Evolutionary conservation across 1,140 invertebrate genomes (phyloP), one percentile per base, ranked within the genome.

Genomic region (Drosophila nikananu): DNA sequence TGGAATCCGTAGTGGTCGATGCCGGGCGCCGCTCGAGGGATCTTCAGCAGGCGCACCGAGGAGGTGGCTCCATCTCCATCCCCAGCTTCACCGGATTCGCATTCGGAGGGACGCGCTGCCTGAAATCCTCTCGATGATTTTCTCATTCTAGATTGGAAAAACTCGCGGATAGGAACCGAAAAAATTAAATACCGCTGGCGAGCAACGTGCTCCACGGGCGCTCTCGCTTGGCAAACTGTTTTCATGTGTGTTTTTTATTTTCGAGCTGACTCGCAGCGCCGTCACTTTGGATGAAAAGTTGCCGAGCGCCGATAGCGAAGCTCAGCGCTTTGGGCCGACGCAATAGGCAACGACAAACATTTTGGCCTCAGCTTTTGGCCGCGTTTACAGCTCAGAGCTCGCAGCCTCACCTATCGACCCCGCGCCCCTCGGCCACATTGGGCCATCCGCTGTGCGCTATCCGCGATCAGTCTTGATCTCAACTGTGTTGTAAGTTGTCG

Each of bases 1-100:
- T 95, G 94, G 92, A 96, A 96, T 21, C 95, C 95, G 37, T 94
- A 95, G 27, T 72, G 67, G n/a, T 91, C 76, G n/a, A 90, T 76
- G 37, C 73, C 46, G 2, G 86, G 93, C 87, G 68, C 90, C 60
- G 74, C 83, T 25, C 66, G 81, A 35, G 61, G 91, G 67, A 91
- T 92, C 91, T 75, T 91, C 35, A 66, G 93, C 75, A 93, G 51
- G 41, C 94, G 90, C 37, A 91, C 71, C 62, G 77, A 39, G 58
- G 92, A 90, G 23, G 59, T 23, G 17, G 21, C 32, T n/a, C 30
- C 23, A 5, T 64, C 59, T 23, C 19, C 59, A 9, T 51, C 21
- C 9, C 1, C 59, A 7, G 48, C 7, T 12, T 46, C 52, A 23
- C 12, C 30, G 15, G 35, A 25, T 2, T 17, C 13, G 15, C 6